A percentile compares a stretch with the other conserved stretches of the same genome.
phyloP scores from a whole-genome alignment of 2,888 invertebrate genomes.

The Tipula lateralis region DNA sequence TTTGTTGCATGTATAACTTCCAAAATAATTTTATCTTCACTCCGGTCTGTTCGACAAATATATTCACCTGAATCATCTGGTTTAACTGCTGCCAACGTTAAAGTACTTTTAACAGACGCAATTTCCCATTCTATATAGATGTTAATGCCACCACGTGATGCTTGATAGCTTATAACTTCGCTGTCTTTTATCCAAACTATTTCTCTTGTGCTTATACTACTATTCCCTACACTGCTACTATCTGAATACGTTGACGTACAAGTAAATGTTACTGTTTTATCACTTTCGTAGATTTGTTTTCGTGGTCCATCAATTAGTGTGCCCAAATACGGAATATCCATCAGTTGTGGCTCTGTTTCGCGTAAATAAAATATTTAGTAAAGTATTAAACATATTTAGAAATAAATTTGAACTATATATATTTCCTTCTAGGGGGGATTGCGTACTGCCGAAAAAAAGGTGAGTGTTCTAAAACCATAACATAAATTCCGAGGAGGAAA shows the following conservation, averaged over 20 bases:
- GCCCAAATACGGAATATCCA: conserved; percentile 29
- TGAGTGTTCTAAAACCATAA: too few relatives aligned
- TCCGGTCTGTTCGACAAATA: not conserved
- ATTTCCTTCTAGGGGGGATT: too few relatives aligned
- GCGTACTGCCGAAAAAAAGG: too few relatives aligned
- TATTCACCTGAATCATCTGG: conserved; percentile 2
- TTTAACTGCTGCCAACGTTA: not conserved
- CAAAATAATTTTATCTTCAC: not conserved
- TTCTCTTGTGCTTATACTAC: not conserved
- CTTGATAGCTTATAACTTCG: conserved; percentile 25
- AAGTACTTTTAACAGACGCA: not conserved
- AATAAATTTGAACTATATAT: too few relatives aligned
- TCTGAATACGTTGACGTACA: conserved; percentile 25
- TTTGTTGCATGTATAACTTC: not conserved
- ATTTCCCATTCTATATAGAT: conserved; percentile 28
- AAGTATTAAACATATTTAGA: not conserved
- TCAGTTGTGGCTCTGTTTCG: conserved; percentile 26
- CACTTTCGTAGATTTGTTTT: conserved; percentile 28
- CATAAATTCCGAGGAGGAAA: too few relatives aligned
- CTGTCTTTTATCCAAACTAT: conserved; percentile 29
- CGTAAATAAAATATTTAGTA: not conserved
- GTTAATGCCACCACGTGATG: conserved; percentile 25
- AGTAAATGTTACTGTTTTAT: not conserved
- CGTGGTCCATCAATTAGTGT: conserved; percentile 28
- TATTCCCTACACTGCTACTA: not conserved